These are phyloP conservation scores for Rhagologus leucostigma DNA, from an alignment of 2,113 vertebrate species.

Conservation along the genomic window DNA sequence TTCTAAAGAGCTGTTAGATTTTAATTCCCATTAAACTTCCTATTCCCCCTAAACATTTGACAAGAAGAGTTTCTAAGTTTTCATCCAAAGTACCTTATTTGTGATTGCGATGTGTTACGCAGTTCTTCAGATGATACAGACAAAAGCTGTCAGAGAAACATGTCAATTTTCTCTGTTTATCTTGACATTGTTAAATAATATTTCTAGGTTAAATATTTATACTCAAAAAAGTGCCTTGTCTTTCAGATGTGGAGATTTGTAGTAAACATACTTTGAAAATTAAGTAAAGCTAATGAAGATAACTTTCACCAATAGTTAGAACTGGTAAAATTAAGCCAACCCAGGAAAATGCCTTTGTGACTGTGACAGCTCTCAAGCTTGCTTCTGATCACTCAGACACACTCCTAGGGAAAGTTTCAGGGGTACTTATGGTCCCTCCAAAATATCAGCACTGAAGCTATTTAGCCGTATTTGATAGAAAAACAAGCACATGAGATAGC, in stretches of 20 bases:
- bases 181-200: background rate
- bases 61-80: background rate
- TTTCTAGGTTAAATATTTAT: background rate
- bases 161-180: background rate
- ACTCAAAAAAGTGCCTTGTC: background rate
- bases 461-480: background rate
- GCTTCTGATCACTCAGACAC: background rate
- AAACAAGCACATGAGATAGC: background rate
- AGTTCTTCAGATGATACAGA: background rate
- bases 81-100: background rate
- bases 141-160: background rate
- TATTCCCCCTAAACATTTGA: background rate
- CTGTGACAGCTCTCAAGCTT: background rate
- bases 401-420: background rate
- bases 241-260: background rate
- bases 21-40: background rate
- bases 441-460: background rate
- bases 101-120: background rate
- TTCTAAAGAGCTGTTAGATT: background rate
- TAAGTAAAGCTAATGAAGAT: background rate
- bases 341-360: background rate
- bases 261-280: background rate
- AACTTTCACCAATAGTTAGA: background rate
- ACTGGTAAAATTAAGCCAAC: background rate
- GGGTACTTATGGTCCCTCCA: background rate